Percentiles rank a stretch among this genome's conserved stretches.
These are phyloP conservation scores for Apeltes quadracus DNA, from an alignment of 2,113 vertebrate species.

Conservation along the genomic window DNA sequence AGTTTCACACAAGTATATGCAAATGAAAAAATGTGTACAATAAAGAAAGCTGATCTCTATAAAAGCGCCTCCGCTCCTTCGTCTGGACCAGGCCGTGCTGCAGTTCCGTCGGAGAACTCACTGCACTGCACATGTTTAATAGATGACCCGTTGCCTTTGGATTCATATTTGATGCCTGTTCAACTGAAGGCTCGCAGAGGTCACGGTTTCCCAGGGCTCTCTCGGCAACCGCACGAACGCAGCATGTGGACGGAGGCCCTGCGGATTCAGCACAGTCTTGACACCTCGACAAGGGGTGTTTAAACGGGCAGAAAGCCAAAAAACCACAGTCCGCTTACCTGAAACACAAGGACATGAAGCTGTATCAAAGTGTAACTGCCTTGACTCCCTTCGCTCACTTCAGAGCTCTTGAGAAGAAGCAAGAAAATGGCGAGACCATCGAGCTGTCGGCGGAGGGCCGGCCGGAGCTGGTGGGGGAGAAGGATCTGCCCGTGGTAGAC, in stretches of 20 bases:
- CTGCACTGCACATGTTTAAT: conserved; percentile 59
- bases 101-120: conserved; percentile 30
- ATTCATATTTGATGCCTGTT: conserved; percentile 68
- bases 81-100: conserved; percentile 10
- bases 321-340: not conserved
- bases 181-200: conserved; percentile 46
- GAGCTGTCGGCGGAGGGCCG: conserved; percentile 88
- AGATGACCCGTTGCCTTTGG: conserved; percentile 38
- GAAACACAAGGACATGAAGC: not conserved
- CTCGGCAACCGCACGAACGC: conserved; percentile 10
- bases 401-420: conserved; percentile 87
- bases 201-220: conserved; percentile 42
- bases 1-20: not conserved
- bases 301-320: not conserved
- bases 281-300: conserved; percentile 12
- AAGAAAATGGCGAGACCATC: conserved; percentile 88
- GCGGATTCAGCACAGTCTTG: not conserved
- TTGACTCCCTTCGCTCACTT: not conserved
- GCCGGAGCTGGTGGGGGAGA: conserved; percentile 83
- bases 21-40: not conserved
- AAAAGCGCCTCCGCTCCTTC: conserved; percentile 7
- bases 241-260: not conserved
- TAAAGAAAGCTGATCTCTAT: not conserved
- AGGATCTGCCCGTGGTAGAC: conserved; percentile 86
- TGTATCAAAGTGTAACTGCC: not conserved